phyloP scores from a whole-genome alignment of 2,113 vertebrate species.

The Rattus norvegicus region GRCr8 NC_086035.1:34029001-34029500 shows the following conservation, averaged over 20 bases:
- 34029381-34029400: neutral
- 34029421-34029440: neutral
- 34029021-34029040: neutral
- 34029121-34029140: neutral
- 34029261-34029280: neutral
- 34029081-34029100: neutral
- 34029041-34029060: neutral
- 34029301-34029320: neutral
- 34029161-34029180: neutral
- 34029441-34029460: neutral
- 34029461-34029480: neutral
- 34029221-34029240: neutral
- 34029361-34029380: neutral
- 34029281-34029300: neutral
- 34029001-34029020: neutral
- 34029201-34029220: neutral
- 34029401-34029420: neutral
- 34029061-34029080: neutral
- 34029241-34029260: neutral
- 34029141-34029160: neutral
- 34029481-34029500: neutral
- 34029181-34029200: neutral
- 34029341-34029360: neutral
- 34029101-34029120: constrained; percentile 12
- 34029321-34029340: neutral